These are phyloP conservation scores for Heteractis magnifica DNA, from an alignment of 92 coral and sea anemone species.

Conservation along the genomic window DNA sequence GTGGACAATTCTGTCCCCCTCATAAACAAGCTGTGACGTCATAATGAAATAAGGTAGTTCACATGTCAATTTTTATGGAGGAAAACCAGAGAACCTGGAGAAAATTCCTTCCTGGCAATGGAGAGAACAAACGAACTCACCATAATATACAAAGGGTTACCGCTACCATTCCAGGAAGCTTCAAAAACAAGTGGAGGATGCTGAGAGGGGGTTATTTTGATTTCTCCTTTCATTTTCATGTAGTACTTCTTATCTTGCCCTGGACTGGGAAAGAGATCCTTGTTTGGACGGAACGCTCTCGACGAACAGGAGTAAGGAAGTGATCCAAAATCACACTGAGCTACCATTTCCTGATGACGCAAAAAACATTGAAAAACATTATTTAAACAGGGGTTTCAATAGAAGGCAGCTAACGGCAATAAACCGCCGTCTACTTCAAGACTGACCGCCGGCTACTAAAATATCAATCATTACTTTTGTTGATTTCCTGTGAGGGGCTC, in stretches of 20 bases:
- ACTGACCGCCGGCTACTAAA: too few species aligned
- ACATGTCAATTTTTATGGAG: too few species aligned
- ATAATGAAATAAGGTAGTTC: too few species aligned
- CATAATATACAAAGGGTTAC: background rate
- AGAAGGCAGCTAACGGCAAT: too few species aligned
- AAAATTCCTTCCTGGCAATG: too few species aligned
- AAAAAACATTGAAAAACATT: background rate
- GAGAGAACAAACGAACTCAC: background rate
- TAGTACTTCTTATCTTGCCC: slow-evolving; percentile 46
- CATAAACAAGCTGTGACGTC: too few species aligned
- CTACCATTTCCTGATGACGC: slow-evolving; percentile 45
- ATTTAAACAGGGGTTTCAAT: too few species aligned
- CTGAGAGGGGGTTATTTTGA: background rate
- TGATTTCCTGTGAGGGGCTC: too few species aligned
- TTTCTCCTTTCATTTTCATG: slow-evolving; percentile 21
- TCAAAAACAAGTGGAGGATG: background rate
- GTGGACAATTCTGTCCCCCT: too few species aligned
- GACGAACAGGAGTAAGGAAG: background rate
- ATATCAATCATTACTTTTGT: too few species aligned
- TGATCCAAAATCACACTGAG: background rate
- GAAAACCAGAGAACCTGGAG: too few species aligned
- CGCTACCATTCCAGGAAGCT: slow-evolving; percentile 36
- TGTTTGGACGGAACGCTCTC: background rate
- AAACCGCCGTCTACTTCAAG: too few species aligned
- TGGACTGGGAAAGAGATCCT: slow-evolving; percentile 48